Evolutionary conservation across 2,797 vertebrate species (phyloP).

Genomic region (Lemur catta): DNA sequence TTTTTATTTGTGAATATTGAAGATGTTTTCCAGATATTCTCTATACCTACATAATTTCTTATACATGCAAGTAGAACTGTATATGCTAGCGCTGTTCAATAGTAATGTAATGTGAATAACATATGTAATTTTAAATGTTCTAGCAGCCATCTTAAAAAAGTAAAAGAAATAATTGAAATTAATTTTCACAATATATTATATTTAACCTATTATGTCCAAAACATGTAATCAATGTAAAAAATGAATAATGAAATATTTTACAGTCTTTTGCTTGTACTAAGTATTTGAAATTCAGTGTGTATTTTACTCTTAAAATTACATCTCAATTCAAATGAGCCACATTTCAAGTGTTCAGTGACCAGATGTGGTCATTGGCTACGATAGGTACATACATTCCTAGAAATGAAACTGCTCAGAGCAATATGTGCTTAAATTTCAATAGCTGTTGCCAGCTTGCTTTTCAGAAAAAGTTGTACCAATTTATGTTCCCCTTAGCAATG

Average conservation of each 20-base stretch:
- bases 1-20: neutral
- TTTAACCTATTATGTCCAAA: neutral
- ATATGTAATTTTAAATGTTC: neutral
- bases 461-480: neutral
- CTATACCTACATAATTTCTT: neutral
- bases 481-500: neutral
- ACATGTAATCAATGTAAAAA: neutral
- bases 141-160: neutral
- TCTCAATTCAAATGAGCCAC: neutral
- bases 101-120: neutral
- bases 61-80: neutral
- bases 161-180: neutral
- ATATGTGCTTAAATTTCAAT: neutral
- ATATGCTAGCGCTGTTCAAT: neutral
- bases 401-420: neutral
- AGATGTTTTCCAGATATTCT: slow-evolving; percentile 18
- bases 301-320: neutral
- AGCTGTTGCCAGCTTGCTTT: neutral
- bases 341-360: neutral
- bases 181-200: neutral
- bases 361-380: neutral
- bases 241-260: neutral
- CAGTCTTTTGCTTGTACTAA: neutral
- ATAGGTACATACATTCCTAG: neutral
- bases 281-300: neutral